A percentile compares a stretch with the other conserved stretches of the same genome.
Evolutionary conservation across 2,113 vertebrate species (phyloP).

Genomic region (Eurystomus gularis): DNA sequence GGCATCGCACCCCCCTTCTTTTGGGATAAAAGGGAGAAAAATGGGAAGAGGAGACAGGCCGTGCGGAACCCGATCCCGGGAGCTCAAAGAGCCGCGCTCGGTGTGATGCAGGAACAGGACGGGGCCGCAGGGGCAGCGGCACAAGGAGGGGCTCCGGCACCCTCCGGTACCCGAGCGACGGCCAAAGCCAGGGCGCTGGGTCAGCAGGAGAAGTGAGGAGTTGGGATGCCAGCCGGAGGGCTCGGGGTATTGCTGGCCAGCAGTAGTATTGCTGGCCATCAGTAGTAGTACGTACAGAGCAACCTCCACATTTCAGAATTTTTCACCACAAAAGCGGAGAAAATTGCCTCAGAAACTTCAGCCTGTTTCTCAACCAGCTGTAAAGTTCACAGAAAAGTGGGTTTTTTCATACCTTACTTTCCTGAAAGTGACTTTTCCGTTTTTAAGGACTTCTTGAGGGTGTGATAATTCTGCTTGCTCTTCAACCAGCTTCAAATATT

Average conservation of each 20-base stretch:
- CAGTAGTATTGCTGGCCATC: too few relatives aligned
- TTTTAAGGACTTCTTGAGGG: not conserved
- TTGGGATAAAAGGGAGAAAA: not conserved
- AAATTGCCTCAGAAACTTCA: not conserved
- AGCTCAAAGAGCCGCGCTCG: too few relatives aligned
- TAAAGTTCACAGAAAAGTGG: not conserved
- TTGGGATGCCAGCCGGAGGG: not conserved
- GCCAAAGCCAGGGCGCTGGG: too few relatives aligned
- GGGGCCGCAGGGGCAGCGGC: too few relatives aligned
- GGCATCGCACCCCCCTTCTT: too few relatives aligned
- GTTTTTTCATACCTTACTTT: not conserved
- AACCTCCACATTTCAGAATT: not conserved
- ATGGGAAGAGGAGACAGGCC: not conserved
- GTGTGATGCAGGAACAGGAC: too few relatives aligned
- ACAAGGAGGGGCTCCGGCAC: too few relatives aligned
- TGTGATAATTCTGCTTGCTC: not conserved
- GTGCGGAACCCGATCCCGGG: too few relatives aligned
- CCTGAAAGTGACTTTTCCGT: not conserved
- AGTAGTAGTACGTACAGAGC: not conserved
- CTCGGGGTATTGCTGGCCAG: too few relatives aligned
- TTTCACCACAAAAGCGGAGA: not conserved
- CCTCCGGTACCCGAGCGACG: not conserved
- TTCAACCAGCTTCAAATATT: not conserved
- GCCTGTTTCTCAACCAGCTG: not conserved
- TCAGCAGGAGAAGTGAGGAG: not conserved